phyloP scores from a whole-genome alignment of 2,113 vertebrate genomes.

The Gambusia holbrooki region DNA sequence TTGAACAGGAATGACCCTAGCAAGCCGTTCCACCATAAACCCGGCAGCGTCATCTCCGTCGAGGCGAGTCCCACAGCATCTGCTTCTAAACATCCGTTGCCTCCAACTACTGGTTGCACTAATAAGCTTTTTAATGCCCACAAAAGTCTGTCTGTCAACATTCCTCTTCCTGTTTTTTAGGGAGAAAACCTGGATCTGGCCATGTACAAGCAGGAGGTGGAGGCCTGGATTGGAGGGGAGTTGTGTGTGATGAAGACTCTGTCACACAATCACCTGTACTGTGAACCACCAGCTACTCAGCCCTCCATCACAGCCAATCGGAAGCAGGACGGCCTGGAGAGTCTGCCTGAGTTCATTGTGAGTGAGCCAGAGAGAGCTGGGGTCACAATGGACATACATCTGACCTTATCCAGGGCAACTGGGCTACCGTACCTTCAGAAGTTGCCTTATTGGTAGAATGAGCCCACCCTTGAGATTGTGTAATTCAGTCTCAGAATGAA shows the following conservation, averaged over 20 bases:
- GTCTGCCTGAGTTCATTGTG: slow-evolving; percentile 93
- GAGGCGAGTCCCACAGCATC: slow-evolving; percentile 80
- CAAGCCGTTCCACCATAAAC: slow-evolving; percentile 91
- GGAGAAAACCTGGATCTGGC: slow-evolving; percentile 94
- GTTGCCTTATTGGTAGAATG: not conserved
- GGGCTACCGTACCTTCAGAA: not conserved
- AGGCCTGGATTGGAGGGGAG: slow-evolving; percentile 93
- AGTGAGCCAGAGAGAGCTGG: slow-evolving; percentile 26
- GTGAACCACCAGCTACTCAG: slow-evolving; percentile 89
- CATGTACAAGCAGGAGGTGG: slow-evolving; percentile 93
- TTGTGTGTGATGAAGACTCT: slow-evolving; percentile 91
- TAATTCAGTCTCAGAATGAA: not conserved
- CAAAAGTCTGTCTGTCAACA: not conserved
- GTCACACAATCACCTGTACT: slow-evolving; percentile 93
- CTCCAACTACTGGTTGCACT: not conserved
- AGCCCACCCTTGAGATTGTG: no score
- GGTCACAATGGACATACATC: no score
- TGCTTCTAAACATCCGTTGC: not conserved
- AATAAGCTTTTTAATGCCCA: not conserved
- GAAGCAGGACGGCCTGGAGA: slow-evolving; percentile 84
- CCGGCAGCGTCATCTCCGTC: slow-evolving; percentile 94
- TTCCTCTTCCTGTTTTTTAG: slow-evolving; percentile 60
- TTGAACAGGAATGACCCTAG: slow-evolving; percentile 87
- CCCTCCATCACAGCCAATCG: slow-evolving; percentile 78
- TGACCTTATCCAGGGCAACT: not conserved